Base-by-base conservation (phyloP, 2,888 invertebrate species). In the Rosalia funebris region DNA sequence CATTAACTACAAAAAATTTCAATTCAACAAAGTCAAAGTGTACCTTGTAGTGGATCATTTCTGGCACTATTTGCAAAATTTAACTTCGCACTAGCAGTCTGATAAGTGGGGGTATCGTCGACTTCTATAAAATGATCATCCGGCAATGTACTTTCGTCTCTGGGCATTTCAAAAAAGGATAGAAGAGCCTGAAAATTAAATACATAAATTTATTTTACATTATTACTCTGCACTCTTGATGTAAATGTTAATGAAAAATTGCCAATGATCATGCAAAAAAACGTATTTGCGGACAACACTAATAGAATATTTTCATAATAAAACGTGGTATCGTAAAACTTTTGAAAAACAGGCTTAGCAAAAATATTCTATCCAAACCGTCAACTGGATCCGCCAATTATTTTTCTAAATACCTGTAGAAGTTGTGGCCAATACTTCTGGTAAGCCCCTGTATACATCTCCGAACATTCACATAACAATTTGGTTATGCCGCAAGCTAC, bases 71-170 rank as follows among this genome's bases (percentile, higher is more conserved):
- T 90, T 0, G 96, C 96, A 84, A 92, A 96, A 11, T 91, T 87
- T 10, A 98, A 85, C 76, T 95, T 94, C 1, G 94, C 91, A 81
- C 93, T 96, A 60, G 92, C 90, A 4, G 91, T 91, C 82, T 95
- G 93, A 81, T 93, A 96, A 57, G 94, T 92, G 7, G 91, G 89
- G 14, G 90, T 83, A 74, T 95, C 95, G 71, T 96, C 96, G 20
- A 93, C 88, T 74, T 95, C 96, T 10, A 94, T 86, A 81, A 93
- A 92, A 78, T 94, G 93, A 81, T 96, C 95, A 76, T 95, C 95
- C 1, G 92, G 91, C 32, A 88, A 80, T 0, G 88, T 85, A 1
- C 87, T 87, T 68, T 91, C 90, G 83, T 96, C 96, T 34, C 90
- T 87, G 0, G 96, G 96, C 72, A 95, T 83, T 83, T 98, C 97